These are phyloP conservation scores for Australoheros facetus DNA, from an alignment of 2,797 vertebrate species.

Conservation along the genomic window DNA sequence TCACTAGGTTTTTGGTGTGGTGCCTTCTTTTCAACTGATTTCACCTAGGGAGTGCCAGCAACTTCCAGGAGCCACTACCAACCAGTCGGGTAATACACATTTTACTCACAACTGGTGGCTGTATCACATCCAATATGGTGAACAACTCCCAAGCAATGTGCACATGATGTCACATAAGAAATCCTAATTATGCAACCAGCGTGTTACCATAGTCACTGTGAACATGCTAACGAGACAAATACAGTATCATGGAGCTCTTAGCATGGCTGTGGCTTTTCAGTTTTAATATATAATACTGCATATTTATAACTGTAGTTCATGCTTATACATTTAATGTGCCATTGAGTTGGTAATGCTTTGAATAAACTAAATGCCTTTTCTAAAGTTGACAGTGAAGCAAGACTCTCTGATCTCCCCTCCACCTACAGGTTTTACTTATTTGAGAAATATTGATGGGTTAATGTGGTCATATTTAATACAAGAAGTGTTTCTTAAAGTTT, in stretches of 20 bases:
- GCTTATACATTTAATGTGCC: neutral
- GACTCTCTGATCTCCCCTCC: neutral
- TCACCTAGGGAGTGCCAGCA: neutral
- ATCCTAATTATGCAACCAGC: no score
- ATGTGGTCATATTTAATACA: neutral
- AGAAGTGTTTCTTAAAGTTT: constrained; percentile 5
- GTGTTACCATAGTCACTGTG: no score
- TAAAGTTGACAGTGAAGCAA: neutral
- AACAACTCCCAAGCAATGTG: neutral
- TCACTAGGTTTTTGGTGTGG: neutral
- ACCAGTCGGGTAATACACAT: neutral
- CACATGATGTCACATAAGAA: no score
- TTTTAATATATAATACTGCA: neutral
- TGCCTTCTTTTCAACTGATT: neutral
- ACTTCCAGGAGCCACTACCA: neutral
- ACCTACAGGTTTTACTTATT: neutral
- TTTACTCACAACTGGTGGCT: neutral
- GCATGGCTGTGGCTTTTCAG: neutral
- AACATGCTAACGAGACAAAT: neutral
- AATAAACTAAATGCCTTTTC: neutral
- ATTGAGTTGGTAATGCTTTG: neutral
- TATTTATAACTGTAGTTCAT: neutral
- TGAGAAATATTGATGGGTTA: neutral
- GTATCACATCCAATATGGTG: neutral
- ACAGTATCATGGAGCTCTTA: neutral